Conservation (phyloP, 2,797 vertebrate genomes). For the Neosilurus mollespiculum region DNA sequence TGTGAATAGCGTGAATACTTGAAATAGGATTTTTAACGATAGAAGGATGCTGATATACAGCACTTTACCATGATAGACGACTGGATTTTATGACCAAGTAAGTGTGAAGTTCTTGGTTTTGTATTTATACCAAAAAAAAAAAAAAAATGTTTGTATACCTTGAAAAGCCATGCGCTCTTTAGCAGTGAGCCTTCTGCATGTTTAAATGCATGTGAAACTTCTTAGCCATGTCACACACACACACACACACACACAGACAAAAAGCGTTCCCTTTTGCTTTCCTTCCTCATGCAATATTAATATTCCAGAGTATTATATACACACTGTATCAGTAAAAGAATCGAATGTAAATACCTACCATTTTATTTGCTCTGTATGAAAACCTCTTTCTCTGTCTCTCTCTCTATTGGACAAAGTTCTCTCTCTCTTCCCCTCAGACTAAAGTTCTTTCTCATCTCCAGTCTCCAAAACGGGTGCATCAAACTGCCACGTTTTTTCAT, state of each 20-base stretch:
- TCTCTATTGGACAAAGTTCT: constrained; percentile 58
- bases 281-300: neutral
- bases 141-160: constrained; percentile 32
- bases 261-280: neutral
- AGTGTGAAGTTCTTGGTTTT: constrained; percentile 22
- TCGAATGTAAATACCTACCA: neutral
- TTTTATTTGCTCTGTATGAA: neutral
- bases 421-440: constrained; percentile 44
- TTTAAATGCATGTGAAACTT: constrained; percentile 47
- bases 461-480: constrained; percentile 77
- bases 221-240: neutral
- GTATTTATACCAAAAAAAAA: constrained; percentile 1
- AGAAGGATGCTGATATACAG: constrained; percentile 24
- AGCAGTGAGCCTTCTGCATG: constrained; percentile 45
- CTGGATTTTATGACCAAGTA: constrained; percentile 12
- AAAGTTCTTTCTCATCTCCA: constrained; percentile 73
- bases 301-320: neutral
- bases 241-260: no score
- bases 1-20: constrained; percentile 44
- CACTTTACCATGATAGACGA: constrained; percentile 32
- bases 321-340: neutral
- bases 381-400: constrained; percentile 59
- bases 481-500: constrained; percentile 78
- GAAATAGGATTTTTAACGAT: constrained; percentile 38
- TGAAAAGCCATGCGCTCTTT: constrained; percentile 18